These are phyloP conservation scores for Neocrepidodera transversa DNA, from an alignment of 2,888 invertebrate species.

Conservation along the genomic window DNA sequence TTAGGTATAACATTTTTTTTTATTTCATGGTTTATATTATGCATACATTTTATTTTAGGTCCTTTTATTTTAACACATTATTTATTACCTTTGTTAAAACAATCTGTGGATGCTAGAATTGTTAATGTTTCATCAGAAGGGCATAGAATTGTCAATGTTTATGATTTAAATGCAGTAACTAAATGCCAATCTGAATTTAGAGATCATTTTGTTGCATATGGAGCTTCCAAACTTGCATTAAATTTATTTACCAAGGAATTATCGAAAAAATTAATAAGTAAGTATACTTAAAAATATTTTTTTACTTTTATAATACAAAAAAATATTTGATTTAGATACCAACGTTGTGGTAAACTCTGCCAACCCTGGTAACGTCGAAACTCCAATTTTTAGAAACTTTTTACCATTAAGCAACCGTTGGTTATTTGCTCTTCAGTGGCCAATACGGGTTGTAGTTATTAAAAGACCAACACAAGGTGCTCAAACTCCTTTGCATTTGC, in stretches of 20 bases:
- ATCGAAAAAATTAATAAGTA: slow-evolving; percentile 54
- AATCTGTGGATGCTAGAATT: slow-evolving; percentile 58
- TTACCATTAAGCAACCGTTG: slow-evolving; percentile 54
- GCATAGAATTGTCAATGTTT: slow-evolving; percentile 55
- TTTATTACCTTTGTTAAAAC: slow-evolving; percentile 58
- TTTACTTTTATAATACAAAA: background rate
- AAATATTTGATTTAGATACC: slow-evolving; percentile 46
- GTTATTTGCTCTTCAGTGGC: slow-evolving; percentile 57
- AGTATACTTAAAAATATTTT: no score
- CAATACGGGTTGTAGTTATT: slow-evolving; percentile 54
- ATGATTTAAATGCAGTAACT: slow-evolving; percentile 54
- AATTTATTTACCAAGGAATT: slow-evolving; percentile 56
- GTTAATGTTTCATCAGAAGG: slow-evolving; percentile 62
- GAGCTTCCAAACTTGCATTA: slow-evolving; percentile 57
- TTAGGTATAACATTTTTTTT: slow-evolving; percentile 54
- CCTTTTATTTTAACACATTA: slow-evolving; percentile 61
- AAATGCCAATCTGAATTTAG: slow-evolving; percentile 50
- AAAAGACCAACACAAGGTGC: slow-evolving; percentile 59
- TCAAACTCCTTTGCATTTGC: slow-evolving; percentile 57
- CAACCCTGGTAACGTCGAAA: slow-evolving; percentile 62
- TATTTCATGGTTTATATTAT: background rate
- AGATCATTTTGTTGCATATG: slow-evolving; percentile 56
- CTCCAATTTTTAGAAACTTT: slow-evolving; percentile 57
- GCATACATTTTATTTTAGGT: slow-evolving; percentile 47
- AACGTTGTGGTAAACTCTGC: slow-evolving; percentile 58